Evolutionary conservation across 2,113 vertebrate species (phyloP), one percentile per base, ranked within the genome.

Genomic region (Trogon surrucura): DNA sequence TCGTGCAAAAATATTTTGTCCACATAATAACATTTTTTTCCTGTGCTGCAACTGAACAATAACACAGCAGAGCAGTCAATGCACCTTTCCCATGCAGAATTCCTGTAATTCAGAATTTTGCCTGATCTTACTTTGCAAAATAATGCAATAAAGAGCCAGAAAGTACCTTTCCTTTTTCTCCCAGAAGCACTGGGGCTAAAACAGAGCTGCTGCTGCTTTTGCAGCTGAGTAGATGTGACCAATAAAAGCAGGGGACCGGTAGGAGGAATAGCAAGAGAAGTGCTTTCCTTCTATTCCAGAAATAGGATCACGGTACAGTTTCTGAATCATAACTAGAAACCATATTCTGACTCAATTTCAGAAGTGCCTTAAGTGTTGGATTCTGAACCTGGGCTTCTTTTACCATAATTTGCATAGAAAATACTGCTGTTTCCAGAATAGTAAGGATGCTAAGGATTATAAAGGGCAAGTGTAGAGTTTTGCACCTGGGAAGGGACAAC

Each of bases 281-380:
- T 66, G 34, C 38, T 67, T 91, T 94, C 32, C 80, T 86, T 3
- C 67, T 78, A 8, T 91, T 81, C 80, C 83, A 92, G 84, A 95
- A 95, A 93, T 92, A 93, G 73, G 73, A 93, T 71, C 45, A 25
- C 45, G 69, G 65, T 89, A 67, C 10, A 0, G 38, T 91, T 93
- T 89, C 77, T 96, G 94, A 96, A 92, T 97, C 89, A 95, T 50
- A 81, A 51, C 86, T 93, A 93, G 77, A 91, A 90, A 60, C 13
- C 12, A 5, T 51, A 20, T 77, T 80, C 88, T 96, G 90, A 58
- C 64, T 95, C 30, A 41, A 5, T 83, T 96, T 94, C 88, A 88
- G 57, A 66, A 92, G n/a, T 56, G 22, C 80, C 56, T 92, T 86
- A 50, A 62, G 16, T 58, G 27, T 26, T 88, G 30, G 16, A 92